A percentile compares a stretch with the other conserved stretches of the same genome.
These are phyloP conservation scores for Agrenia bidenticulata DNA, from an alignment of 2,888 invertebrate genomes.

Conservation along the genomic window DNA sequence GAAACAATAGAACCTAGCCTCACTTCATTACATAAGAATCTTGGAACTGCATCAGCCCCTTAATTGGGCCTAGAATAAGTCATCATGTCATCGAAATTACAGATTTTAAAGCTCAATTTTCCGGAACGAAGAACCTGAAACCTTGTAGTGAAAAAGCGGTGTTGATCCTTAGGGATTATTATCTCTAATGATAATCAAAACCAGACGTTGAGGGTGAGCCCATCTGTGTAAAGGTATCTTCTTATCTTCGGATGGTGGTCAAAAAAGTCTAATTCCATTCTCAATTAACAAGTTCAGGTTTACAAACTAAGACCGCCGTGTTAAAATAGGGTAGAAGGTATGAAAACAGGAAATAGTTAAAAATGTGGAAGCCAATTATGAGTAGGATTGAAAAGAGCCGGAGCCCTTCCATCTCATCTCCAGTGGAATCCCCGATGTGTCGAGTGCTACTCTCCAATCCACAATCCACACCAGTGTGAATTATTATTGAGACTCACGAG, in stretches of 20 bases:
- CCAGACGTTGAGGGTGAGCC: slow-evolving; percentile 1
- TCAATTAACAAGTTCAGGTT: slow-evolving; percentile 39
- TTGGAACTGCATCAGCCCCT: background rate
- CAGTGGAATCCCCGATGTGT: background rate
- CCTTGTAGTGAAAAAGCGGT: background rate
- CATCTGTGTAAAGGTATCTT: background rate
- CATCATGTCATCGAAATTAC: slow-evolving; percentile 2
- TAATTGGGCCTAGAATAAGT: slow-evolving; percentile 1
- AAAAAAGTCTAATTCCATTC: slow-evolving; percentile 20
- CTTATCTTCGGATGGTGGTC: background rate
- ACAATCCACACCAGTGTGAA: slow-evolving; percentile 2
- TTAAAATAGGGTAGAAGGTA: slow-evolving; percentile 19
- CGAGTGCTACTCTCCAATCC: slow-evolving; percentile 9
- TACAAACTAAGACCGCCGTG: slow-evolving; percentile 39
- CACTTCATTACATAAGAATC: too few relatives aligned
- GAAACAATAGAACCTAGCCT: too few relatives aligned
- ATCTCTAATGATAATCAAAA: slow-evolving; percentile 22
- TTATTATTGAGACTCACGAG: slow-evolving; percentile 17
- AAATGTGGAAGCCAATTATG: slow-evolving; percentile 17
- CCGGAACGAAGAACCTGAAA: background rate
- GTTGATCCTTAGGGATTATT: background rate
- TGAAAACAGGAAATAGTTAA: slow-evolving; percentile 17
- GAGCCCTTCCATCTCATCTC: background rate
- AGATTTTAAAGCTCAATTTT: slow-evolving; percentile 8
- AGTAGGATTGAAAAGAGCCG: background rate